Evolutionary conservation across 2,113 vertebrate species (phyloP).

Genomic region (Cisticola juncidis): DNA sequence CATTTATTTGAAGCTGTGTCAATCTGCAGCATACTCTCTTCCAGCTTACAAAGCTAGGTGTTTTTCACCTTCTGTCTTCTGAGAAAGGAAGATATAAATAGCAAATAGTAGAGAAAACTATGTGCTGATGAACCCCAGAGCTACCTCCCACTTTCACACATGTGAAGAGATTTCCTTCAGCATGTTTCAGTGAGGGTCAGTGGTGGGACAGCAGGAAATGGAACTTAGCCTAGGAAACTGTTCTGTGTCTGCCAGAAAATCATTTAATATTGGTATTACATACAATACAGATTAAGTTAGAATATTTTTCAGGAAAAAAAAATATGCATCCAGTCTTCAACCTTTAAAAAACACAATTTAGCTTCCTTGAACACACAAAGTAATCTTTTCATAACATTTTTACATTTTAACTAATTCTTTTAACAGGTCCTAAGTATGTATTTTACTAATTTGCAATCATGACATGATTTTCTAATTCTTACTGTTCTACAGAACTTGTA

Average conservation of each 20-base stretch:
- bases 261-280: not conserved
- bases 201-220: not conserved
- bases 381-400: conserved; percentile 46
- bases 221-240: not conserved
- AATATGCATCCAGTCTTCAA: not conserved
- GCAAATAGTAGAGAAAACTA: not conserved
- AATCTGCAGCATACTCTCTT: not conserved
- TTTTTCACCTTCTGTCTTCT: not conserved
- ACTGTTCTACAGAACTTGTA: conserved; percentile 57
- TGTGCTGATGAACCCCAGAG: not conserved
- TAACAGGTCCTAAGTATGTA: conserved; percentile 67
- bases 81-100: not conserved
- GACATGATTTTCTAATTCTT: conserved; percentile 69
- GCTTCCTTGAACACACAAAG: not conserved
- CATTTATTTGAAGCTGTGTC: not conserved
- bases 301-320: not conserved
- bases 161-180: not conserved
- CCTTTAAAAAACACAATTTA: conserved; percentile 3
- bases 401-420: conserved; percentile 55
- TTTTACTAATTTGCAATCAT: conserved; percentile 69
- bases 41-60: not conserved
- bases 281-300: not conserved
- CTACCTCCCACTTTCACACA: not conserved
- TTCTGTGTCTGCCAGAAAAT: not conserved
- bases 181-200: not conserved